Percentiles rank a stretch among this genome's conserved stretches.
Evolutionary conservation across 2,797 vertebrate genomes (phyloP).

Genomic region (Staurois parvus): DNA sequence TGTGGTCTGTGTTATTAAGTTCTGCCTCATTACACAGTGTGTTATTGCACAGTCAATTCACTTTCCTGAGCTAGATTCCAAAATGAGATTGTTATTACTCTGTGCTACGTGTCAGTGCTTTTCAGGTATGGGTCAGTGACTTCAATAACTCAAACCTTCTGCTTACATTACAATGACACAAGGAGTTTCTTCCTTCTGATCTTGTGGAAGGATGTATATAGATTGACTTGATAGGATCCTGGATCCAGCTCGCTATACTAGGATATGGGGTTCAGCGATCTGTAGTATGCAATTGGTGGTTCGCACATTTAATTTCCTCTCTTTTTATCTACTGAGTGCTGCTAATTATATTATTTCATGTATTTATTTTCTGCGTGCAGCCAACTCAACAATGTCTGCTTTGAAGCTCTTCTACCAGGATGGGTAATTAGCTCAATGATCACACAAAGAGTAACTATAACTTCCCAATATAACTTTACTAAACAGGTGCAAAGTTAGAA

Average conservation of each 20-base stretch:
- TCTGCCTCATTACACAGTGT: constrained; percentile 56
- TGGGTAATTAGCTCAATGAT: too few relatives aligned
- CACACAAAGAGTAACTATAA: too few relatives aligned
- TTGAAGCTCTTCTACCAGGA: not conserved
- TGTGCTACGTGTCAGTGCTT: constrained; percentile 49
- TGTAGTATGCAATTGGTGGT: constrained; percentile 23
- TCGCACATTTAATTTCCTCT: constrained; percentile 51
- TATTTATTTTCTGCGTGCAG: not conserved
- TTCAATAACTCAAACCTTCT: constrained; percentile 51
- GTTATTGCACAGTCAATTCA: constrained; percentile 51
- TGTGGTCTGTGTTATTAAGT: constrained; percentile 51
- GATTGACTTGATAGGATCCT: constrained; percentile 30
- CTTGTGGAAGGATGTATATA: constrained; percentile 19
- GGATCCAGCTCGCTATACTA: constrained; percentile 10
- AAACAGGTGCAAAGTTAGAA: too few relatives aligned
- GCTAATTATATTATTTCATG: not conserved
- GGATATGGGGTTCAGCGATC: constrained; percentile 48
- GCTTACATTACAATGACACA: constrained; percentile 48
- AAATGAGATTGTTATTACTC: constrained; percentile 60
- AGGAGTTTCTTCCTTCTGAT: constrained; percentile 18
- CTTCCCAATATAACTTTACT: too few relatives aligned
- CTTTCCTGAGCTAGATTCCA: constrained; percentile 55
- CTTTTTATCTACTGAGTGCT: constrained; percentile 3
- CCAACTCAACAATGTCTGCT: not conserved
- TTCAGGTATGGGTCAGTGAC: constrained; percentile 44